These are phyloP conservation scores for Pristionchus maxplancki DNA, from an alignment of 2,888 invertebrate genomes.

Conservation along the genomic window DNA sequence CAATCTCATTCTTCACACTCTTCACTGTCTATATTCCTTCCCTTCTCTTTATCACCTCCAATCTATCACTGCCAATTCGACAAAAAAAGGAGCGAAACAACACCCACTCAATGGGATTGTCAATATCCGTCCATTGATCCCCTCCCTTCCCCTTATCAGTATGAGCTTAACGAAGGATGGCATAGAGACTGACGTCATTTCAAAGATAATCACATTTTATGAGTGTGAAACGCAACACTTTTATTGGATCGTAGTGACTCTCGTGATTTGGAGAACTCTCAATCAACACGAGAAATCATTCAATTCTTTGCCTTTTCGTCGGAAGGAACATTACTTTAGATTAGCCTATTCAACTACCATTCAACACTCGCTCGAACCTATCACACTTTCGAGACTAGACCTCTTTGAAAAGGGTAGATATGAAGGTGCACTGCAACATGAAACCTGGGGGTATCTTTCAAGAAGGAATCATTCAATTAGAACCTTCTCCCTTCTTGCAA, in stretches of 20 bases:
- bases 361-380: neutral
- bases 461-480: slow-evolving; percentile 8
- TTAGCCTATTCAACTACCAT: slow-evolving; percentile 3
- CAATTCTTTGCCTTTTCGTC: slow-evolving; percentile 6
- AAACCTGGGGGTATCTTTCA: neutral
- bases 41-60: slow-evolving; percentile 1
- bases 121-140: neutral
- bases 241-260: neutral
- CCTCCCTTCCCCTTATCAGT: slow-evolving; percentile 23
- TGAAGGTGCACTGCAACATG: neutral
- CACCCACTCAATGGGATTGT: neutral
- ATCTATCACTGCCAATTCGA: neutral
- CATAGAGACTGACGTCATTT: neutral
- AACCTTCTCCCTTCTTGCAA: neutral
- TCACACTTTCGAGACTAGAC: neutral
- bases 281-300: neutral
- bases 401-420: neutral
- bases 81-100: slow-evolving; percentile 14
- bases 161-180: neutral
- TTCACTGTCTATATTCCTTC: neutral
- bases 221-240: slow-evolving; percentile 7
- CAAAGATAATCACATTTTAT: slow-evolving; percentile 23
- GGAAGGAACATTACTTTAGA: slow-evolving; percentile 19
- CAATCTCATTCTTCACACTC: neutral
- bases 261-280: neutral